Evolutionary conservation across 1,140 invertebrate species (phyloP).

Genomic region (Gryon sp.): DNA sequence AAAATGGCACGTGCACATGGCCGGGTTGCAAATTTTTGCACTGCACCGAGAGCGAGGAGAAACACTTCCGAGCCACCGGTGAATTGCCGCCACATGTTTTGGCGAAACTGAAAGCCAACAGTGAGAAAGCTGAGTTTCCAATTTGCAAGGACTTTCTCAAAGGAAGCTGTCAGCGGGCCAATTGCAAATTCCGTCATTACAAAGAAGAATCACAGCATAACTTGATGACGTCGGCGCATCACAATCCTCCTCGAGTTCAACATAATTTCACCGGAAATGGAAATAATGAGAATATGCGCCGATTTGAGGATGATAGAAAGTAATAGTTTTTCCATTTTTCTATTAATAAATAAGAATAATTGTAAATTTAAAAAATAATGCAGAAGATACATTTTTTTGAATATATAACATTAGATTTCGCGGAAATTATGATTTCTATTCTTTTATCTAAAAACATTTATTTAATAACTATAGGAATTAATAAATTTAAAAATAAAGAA

Average conservation of each 20-base stretch:
- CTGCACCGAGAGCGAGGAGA: slow-evolving; percentile 87
- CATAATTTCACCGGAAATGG: slow-evolving; percentile 76
- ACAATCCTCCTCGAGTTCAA: slow-evolving; percentile 80
- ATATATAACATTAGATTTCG: not conserved
- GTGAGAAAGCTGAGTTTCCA: slow-evolving; percentile 79
- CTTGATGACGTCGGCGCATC: slow-evolving; percentile 67
- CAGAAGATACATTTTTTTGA: not conserved
- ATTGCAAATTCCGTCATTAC: slow-evolving; percentile 73
- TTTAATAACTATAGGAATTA: no score
- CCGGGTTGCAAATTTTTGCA: slow-evolving; percentile 87
- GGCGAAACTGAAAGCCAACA: slow-evolving; percentile 76
- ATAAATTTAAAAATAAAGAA: no score
- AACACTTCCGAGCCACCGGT: slow-evolving; percentile 85
- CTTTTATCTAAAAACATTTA: no score
- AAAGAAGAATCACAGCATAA: slow-evolving; percentile 74
- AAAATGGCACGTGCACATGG: slow-evolving; percentile 86
- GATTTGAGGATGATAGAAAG: slow-evolving; percentile 76
- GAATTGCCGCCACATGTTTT: slow-evolving; percentile 83
- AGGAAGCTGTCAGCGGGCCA: slow-evolving; percentile 84
- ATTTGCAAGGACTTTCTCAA: slow-evolving; percentile 89
- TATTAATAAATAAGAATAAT: not conserved
- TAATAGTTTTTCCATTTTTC: slow-evolving; percentile 15
- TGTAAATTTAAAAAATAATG: not conserved
- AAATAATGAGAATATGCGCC: slow-evolving; percentile 66
- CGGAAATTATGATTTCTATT: no score